Evolutionary conservation across 2,888 invertebrate species (phyloP).

Genomic region (Globia sparganii): DNA sequence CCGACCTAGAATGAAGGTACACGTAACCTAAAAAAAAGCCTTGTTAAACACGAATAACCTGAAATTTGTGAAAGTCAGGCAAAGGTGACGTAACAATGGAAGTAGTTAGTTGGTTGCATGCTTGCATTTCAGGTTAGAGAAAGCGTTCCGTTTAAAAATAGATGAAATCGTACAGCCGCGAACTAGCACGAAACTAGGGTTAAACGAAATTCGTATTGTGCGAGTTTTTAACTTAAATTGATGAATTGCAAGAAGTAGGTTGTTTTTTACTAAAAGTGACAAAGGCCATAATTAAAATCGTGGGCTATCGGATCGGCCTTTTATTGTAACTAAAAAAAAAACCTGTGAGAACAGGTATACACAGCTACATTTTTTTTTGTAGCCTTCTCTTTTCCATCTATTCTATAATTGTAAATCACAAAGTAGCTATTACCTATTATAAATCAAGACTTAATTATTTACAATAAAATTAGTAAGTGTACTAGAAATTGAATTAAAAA

Average conservation of each 20-base stretch:
- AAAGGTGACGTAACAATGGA: slow-evolving; percentile 47
- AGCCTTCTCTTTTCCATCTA: too few species aligned
- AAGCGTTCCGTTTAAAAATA: slow-evolving; percentile 53
- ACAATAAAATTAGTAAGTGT: not conserved
- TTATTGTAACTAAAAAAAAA: too few species aligned
- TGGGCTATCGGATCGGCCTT: not conserved
- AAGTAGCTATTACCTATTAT: not conserved
- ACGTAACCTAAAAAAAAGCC: not conserved
- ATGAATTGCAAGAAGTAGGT: not conserved
- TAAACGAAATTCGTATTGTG: slow-evolving; percentile 12
- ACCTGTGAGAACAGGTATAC: not conserved
- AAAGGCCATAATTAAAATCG: not conserved
- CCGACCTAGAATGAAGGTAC: not conserved
- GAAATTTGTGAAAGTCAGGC: slow-evolving; percentile 23
- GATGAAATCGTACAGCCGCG: slow-evolving; percentile 28
- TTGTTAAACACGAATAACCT: slow-evolving; percentile 18
- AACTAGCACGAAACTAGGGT: slow-evolving; percentile 18
- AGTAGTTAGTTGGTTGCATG: slow-evolving; percentile 45
- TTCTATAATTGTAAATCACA: not conserved
- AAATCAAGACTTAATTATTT: not conserved
- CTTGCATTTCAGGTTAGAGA: slow-evolving; percentile 44
- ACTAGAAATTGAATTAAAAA: too few species aligned
- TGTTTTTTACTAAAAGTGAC: not conserved
- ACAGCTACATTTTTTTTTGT: too few species aligned
- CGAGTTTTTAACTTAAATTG: not conserved